phyloP scores from a whole-genome alignment of 2,888 invertebrate genomes.

The Acheta domesticus region DNA sequence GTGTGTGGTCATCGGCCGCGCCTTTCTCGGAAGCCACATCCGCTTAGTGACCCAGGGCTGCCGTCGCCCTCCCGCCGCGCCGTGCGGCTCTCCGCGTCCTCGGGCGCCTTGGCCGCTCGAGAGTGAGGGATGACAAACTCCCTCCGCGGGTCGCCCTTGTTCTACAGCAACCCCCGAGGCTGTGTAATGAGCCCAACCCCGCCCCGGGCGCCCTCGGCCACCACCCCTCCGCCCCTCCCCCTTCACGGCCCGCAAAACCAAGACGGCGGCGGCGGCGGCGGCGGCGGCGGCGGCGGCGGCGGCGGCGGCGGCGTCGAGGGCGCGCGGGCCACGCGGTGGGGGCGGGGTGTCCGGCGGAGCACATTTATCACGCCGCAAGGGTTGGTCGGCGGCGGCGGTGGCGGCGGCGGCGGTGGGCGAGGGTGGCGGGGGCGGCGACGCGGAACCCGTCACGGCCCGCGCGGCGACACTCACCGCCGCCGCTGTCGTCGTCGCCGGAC shows the following conservation, averaged over 20 bases:
- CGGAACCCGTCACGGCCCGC: conserved; percentile 18
- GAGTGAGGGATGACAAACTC: conserved; percentile 18
- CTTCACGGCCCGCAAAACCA: neutral
- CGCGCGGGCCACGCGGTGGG: neutral
- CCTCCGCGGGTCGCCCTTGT: conserved; percentile 18
- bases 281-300: neutral
- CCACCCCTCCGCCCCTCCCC: neutral
- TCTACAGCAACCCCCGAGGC: conserved; percentile 18
- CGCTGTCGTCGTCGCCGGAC: neutral
- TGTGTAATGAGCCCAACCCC: conserved; percentile 18
- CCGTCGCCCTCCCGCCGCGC: neutral
- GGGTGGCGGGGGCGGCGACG: conserved; percentile 8
- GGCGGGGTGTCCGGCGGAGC: neutral
- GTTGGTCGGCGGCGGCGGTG: neutral
- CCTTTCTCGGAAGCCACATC: too few species aligned
- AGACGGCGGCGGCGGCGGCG: neutral
- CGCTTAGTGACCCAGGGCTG: too few species aligned
- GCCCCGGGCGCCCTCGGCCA: neutral
- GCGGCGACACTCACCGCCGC: neutral
- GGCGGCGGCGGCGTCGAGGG: neutral
- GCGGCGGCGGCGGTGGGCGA: neutral
- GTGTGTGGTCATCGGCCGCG: too few species aligned
- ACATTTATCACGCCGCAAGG: conserved; percentile 8
- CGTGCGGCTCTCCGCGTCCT: neutral
- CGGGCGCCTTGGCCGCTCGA: neutral